Percentiles rank a stretch among this genome's conserved stretches.
Conservation (phyloP, 2,113 vertebrate genomes). For the Rhinopomastus cyanomelas region DNA sequence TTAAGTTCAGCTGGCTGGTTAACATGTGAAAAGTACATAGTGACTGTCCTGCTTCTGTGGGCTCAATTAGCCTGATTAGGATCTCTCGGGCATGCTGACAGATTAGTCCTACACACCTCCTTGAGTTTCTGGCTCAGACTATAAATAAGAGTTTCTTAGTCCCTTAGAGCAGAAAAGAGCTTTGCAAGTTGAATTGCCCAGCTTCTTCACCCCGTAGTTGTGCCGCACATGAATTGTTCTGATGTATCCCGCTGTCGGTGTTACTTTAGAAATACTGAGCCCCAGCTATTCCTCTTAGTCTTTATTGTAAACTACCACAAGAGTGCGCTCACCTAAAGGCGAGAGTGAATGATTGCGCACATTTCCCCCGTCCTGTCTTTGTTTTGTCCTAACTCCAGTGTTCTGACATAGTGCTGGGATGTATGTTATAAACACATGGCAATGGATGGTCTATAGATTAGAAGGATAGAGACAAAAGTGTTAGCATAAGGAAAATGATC, state of each 20-base stretch:
- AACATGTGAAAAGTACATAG: neutral
- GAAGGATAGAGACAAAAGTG: neutral
- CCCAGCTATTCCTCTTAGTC: neutral
- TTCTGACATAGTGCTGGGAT: neutral
- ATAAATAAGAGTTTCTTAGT: neutral
- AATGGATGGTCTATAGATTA: neutral
- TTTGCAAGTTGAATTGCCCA: neutral
- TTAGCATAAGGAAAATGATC: neutral
- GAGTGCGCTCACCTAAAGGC: conserved; percentile 41
- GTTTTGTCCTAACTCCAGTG: neutral
- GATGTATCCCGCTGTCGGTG: fast-evolving
- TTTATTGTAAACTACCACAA: neutral
- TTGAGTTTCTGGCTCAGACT: neutral
- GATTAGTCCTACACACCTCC: neutral
- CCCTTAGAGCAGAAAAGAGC: neutral
- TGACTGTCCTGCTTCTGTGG: neutral
- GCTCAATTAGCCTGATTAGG: neutral
- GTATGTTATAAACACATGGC: too few relatives aligned
- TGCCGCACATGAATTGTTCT: fast-evolving
- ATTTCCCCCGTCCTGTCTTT: fast-evolving
- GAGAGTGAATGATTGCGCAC: fast-evolving
- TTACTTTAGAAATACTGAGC: neutral
- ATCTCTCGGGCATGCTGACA: neutral
- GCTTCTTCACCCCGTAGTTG: fast-evolving
- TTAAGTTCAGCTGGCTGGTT: neutral